Evolutionary conservation across 2,113 vertebrate genomes (phyloP), one percentile per base, ranked within the genome.

Genomic region (Numenius arquata): DNA sequence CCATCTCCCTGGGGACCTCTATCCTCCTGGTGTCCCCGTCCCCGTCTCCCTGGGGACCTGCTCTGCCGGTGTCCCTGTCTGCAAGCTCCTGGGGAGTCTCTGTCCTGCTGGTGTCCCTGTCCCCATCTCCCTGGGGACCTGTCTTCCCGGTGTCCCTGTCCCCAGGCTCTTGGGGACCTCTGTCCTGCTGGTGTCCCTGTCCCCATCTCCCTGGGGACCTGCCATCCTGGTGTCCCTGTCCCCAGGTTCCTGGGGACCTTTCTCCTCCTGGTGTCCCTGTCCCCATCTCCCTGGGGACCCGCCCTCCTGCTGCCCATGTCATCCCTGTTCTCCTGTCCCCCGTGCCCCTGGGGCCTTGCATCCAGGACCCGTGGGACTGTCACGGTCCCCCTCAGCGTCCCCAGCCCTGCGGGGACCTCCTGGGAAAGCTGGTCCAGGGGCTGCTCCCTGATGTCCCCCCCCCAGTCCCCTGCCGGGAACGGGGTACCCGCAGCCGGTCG

Each of bases 401-500:
- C 30, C 67, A 13, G 18, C 36, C 25, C 30, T 2, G 4, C 0
- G 7, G 50, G 34, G 41, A 45, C 76, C 15, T 62, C n/a, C 43
- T 13, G 59, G 59, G 25, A 9, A 3, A 4, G 6, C 38, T 15
- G 81, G 22, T 10, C 34, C 27, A 0, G 65, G 65, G 17, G 48
- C 20, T 9, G 16, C 36, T 41, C 41, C 6, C 29, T 1, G 3
- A 25, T 74, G 40, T 8, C 41, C 41, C 48, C 40, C 56, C 16
- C 48, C n/a, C 18, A 16, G 9, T 3, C 15, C 79, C 43, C 56
- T 12, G 41, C 68, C 70, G 1, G 53, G 41, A 21, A 1, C 3
- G 1, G 32, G 65, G 50, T 9, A 2, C 23, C 29, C 15, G 1
- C 70, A 9, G 56, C 50, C 5, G 5, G 11, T 25, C 5, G 1